These are phyloP conservation scores for Molossus alvarezi DNA, from an alignment of 2,797 vertebrate species.

Conservation along the genomic window DNA sequence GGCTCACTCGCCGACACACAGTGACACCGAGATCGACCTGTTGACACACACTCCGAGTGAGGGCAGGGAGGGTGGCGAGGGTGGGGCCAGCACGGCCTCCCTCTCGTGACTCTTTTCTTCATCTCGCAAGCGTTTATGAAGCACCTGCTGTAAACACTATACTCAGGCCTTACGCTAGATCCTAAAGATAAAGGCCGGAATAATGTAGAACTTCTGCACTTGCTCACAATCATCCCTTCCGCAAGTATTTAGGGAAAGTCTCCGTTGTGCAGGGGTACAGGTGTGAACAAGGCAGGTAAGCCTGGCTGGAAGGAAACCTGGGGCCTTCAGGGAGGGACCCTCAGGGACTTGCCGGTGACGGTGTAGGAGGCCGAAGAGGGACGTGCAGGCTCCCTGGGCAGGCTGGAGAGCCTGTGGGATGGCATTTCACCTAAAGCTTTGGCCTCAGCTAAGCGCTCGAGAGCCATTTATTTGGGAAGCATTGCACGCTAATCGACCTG, in stretches of 20 bases:
- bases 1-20: fast-evolving
- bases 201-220: background rate
- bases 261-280: background rate
- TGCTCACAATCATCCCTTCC: background rate
- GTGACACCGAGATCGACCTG: no score
- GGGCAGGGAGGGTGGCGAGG: no score
- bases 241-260: background rate
- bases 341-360: fast-evolving
- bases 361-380: background rate
- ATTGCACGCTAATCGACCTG: fast-evolving
- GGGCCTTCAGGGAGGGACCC: background rate
- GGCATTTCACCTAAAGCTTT: background rate
- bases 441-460: background rate
- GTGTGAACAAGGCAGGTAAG: background rate
- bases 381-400: no score
- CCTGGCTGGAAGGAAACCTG: fast-evolving
- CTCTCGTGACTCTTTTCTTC: background rate
- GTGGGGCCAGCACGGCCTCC: no score
- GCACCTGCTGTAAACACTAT: no score
- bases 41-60: fast-evolving
- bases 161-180: background rate
- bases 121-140: fast-evolving
- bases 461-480: background rate
- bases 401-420: background rate
- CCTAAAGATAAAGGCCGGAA: background rate